Conservation (phyloP, 2,797 vertebrate species). For the Cryptoprocta ferox region DNA sequence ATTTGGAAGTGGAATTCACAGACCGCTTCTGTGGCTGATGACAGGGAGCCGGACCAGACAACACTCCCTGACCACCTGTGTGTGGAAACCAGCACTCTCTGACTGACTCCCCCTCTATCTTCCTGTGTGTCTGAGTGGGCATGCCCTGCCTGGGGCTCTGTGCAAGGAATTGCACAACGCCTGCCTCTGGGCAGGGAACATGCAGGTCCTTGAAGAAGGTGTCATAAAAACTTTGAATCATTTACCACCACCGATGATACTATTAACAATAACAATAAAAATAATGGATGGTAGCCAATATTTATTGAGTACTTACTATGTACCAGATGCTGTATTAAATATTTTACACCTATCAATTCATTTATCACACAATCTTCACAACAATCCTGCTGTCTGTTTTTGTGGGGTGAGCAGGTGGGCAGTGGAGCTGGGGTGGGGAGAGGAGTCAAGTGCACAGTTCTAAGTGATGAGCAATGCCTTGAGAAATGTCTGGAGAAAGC, state of each 20-base stretch:
- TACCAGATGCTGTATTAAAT: neutral
- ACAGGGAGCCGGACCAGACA: neutral
- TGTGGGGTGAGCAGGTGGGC: neutral
- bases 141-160: neutral
- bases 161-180: neutral
- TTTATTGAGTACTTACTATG: neutral
- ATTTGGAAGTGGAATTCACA: neutral
- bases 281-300: neutral
- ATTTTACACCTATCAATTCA: neutral
- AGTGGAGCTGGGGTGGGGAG: neutral
- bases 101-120: neutral
- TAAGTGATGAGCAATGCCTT: neutral
- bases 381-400: neutral
- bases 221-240: slow-evolving; percentile 9
- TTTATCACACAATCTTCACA: neutral
- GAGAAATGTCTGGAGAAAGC: slow-evolving; percentile 25
- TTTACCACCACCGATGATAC: neutral
- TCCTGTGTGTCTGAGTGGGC: neutral
- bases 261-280: neutral
- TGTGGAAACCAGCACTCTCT: neutral
- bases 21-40: neutral
- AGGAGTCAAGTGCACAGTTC: neutral
- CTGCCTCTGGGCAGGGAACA: neutral
- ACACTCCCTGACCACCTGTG: neutral
- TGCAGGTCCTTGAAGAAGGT: neutral